Conservation (phyloP, 2,797 vertebrate genomes). For the Hypotaenidia okinawae region DNA sequence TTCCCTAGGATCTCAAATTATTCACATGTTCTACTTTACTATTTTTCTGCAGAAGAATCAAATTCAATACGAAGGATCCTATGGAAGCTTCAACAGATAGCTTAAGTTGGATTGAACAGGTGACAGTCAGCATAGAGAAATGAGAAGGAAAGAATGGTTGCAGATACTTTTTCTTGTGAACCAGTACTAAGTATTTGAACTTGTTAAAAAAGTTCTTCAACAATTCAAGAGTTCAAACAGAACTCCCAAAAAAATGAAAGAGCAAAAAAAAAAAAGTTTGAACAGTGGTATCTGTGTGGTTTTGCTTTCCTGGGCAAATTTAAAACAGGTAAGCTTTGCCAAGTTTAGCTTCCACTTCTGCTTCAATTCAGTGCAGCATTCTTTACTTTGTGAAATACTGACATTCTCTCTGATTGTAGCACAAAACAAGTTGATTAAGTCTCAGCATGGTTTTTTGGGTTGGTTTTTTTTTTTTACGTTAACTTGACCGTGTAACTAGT, state of each 20-base stretch:
- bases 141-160: background rate
- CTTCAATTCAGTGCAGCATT: background rate
- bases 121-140: background rate
- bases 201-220: background rate
- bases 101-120: background rate
- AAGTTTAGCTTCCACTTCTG: background rate
- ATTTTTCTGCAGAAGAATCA: background rate
- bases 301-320: background rate
- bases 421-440: background rate
- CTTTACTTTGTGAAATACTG: background rate
- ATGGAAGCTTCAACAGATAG: background rate
- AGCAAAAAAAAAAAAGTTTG: background rate
- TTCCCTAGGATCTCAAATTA: background rate
- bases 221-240: background rate
- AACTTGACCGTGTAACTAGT: background rate
- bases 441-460: background rate
- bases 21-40: background rate
- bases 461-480: background rate
- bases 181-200: background rate
- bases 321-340: accelerated
- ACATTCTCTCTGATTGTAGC: background rate
- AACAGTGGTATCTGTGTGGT: background rate
- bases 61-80: background rate
- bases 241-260: background rate
- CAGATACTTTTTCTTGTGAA: background rate